phyloP scores from a whole-genome alignment of 2,888 invertebrate genomes.

The Leptinotarsa juncta region DNA sequence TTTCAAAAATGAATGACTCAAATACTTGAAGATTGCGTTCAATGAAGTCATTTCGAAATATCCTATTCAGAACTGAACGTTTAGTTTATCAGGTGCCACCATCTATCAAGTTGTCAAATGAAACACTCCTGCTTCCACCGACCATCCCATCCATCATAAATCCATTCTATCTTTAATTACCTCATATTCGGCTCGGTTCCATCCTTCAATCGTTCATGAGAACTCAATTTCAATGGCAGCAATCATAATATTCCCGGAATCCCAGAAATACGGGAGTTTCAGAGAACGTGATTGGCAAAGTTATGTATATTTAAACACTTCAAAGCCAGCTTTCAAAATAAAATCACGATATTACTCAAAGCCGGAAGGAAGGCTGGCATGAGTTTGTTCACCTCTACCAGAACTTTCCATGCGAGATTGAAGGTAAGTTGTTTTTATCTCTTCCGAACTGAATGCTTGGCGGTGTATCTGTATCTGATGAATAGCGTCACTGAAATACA shows the following conservation, averaged over 20 bases:
- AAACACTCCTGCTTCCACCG: neutral
- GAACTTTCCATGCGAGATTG: conserved; percentile 12
- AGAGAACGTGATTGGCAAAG: conserved; percentile 34
- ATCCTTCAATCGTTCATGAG: conserved; percentile 19
- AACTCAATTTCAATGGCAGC: conserved; percentile 37
- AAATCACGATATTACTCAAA: conserved; percentile 22
- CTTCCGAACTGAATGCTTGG: neutral
- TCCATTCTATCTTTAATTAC: conserved; percentile 12
- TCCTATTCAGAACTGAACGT: neutral
- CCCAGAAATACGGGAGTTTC: conserved; percentile 26
- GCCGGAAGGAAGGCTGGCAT: conserved; percentile 10
- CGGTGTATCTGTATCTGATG: conserved; percentile 6
- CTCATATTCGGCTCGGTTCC: neutral
- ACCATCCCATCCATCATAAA: neutral
- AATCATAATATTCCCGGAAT: conserved; percentile 35
- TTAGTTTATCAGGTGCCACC: neutral
- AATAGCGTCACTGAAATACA: neutral
- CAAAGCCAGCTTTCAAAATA: conserved; percentile 32
- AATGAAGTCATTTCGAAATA: neutral
- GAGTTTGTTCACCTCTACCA: conserved; percentile 22
- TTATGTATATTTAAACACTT: conserved; percentile 41
- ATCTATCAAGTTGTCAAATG: neutral
- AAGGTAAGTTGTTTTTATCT: conserved; percentile 14
- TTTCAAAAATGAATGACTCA: no score
- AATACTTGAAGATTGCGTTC: no score